Conservation (phyloP, 2,113 vertebrate genomes). For the Amphilophus citrinellus region DNA sequence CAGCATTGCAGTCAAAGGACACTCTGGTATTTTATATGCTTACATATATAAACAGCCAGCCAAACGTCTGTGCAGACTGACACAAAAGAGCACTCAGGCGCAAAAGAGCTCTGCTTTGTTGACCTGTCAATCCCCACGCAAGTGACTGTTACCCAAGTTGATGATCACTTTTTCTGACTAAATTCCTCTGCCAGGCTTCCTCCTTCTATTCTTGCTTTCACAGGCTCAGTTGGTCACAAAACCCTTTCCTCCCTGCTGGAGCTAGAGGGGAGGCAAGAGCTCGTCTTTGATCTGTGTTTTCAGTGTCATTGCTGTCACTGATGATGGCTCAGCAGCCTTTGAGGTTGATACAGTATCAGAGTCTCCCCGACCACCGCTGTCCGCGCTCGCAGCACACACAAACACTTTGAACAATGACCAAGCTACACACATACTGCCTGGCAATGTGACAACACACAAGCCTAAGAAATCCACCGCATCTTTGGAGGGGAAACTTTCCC, state of each 20-base stretch:
- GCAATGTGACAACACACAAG: slow-evolving; percentile 15
- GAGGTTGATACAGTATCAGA: slow-evolving; percentile 39
- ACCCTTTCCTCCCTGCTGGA: slow-evolving; percentile 6
- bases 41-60: background rate
- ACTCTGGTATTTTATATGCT: slow-evolving; percentile 17
- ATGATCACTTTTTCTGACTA: slow-evolving; percentile 5
- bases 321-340: slow-evolving; percentile 35
- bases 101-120: slow-evolving; percentile 11
- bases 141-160: slow-evolving; percentile 19
- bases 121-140: slow-evolving; percentile 12
- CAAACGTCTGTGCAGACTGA: background rate
- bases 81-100: slow-evolving; percentile 23
- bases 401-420: slow-evolving; percentile 39
- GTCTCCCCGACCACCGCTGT: slow-evolving; percentile 15
- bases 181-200: slow-evolving; percentile 4
- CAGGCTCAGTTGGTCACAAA: slow-evolving; percentile 25
- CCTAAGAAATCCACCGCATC: slow-evolving; percentile 11
- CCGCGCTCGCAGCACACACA: background rate
- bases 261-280: background rate
- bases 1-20: background rate
- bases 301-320: slow-evolving; percentile 44
- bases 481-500: slow-evolving; percentile 35
- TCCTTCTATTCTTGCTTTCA: slow-evolving; percentile 13
- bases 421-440: slow-evolving; percentile 13
- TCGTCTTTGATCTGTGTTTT: slow-evolving; percentile 60